Percentiles rank a stretch among this genome's conserved stretches.
Evolutionary conservation across 2,888 invertebrate species (phyloP).

Genomic region (Eupithecia subfuscata): DNA sequence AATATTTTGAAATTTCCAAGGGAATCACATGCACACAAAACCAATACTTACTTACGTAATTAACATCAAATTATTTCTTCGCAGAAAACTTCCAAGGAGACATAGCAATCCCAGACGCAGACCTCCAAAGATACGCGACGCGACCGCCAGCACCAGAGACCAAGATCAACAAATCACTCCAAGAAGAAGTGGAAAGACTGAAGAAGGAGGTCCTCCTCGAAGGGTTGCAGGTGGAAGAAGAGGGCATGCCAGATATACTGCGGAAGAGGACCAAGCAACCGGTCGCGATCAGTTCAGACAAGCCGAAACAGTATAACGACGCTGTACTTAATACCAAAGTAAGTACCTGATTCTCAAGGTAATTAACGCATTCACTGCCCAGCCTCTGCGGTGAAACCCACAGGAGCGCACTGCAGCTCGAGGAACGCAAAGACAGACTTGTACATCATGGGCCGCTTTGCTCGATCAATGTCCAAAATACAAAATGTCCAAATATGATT

Average conservation of each 20-base stretch:
- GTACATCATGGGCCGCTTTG: too few species aligned
- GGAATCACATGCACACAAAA: too few species aligned
- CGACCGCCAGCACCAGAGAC: constrained; percentile 64
- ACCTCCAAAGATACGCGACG: constrained; percentile 64
- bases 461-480: too few species aligned
- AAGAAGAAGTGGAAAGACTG: constrained; percentile 91
- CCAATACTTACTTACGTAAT: too few species aligned
- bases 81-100: constrained; percentile 92
- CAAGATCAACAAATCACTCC: constrained; percentile 86
- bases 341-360: constrained; percentile 19
- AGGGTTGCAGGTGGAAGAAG: constrained; percentile 93
- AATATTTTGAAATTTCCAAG: too few species aligned
- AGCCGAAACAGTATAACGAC: constrained; percentile 80
- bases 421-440: too few species aligned
- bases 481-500: too few species aligned
- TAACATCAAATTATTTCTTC: constrained; percentile 44
- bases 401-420: too few species aligned
- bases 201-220: constrained; percentile 92
- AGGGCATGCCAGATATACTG: constrained; percentile 89
- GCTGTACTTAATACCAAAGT: constrained; percentile 76
- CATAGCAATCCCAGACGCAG: constrained; percentile 89
- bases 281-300: constrained; percentile 67
- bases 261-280: constrained; percentile 89
- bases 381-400: too few species aligned
- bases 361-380: too few species aligned